Evolutionary conservation across 2,113 vertebrate species (phyloP).

Genomic region (Phoenicopterus ruber): DNA sequence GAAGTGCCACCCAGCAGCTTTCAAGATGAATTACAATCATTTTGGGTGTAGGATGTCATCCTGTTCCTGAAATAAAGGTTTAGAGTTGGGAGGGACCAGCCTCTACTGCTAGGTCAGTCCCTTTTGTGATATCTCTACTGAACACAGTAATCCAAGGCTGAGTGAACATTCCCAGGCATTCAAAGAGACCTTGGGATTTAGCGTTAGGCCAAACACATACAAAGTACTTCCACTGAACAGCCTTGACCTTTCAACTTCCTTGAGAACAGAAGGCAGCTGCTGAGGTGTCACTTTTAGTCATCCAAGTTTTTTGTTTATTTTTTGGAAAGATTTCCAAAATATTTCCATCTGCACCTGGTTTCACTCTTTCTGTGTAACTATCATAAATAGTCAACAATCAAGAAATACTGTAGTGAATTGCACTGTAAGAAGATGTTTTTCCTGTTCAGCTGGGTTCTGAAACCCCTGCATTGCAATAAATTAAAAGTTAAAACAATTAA

Average conservation of each 20-base stretch:
- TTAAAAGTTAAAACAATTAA: neutral
- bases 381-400: neutral
- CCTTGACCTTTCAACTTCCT: conserved; percentile 15
- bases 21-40: neutral
- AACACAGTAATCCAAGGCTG: neutral
- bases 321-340: conserved; percentile 4
- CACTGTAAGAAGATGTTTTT: neutral
- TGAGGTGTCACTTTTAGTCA: neutral
- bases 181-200: conserved; percentile 4
- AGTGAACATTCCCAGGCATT: neutral
- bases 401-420: neutral
- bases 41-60: conserved; percentile 34
- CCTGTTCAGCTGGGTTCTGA: neutral
- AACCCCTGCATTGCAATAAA: neutral
- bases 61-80: conserved; percentile 28
- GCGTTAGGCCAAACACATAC: neutral
- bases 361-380: neutral
- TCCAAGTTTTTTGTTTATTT: neutral
- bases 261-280: neutral
- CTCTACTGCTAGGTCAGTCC: neutral
- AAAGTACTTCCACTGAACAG: neutral
- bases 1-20: conserved; percentile 57
- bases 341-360: neutral
- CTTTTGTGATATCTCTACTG: neutral
- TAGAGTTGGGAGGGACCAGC: neutral